Evolutionary conservation across 2,888 invertebrate genomes (phyloP).

Genomic region (Chloroclysta siterata): DNA sequence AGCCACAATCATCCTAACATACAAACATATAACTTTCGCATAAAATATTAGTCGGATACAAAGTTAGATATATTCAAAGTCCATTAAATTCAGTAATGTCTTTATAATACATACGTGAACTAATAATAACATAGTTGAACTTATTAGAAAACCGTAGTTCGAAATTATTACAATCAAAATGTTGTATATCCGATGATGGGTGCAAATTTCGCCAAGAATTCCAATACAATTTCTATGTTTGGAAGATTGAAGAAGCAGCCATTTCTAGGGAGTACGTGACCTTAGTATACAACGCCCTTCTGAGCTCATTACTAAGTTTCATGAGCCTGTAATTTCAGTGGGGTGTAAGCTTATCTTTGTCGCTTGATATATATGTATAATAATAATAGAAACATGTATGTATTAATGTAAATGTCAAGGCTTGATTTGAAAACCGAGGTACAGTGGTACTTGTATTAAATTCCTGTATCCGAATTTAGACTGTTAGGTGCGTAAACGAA

Average conservation of each 20-base stretch:
- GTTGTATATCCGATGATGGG: not conserved
- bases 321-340: slow-evolving; percentile 17
- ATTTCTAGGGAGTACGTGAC: slow-evolving; percentile 1
- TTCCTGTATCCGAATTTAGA: too few relatives aligned
- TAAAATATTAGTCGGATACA: too few relatives aligned
- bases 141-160: too few relatives aligned
- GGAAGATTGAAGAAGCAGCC: slow-evolving; percentile 1
- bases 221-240: slow-evolving; percentile 2
- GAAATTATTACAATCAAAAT: slow-evolving; percentile 14
- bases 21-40: too few relatives aligned
- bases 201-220: not conserved
- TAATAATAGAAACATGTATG: not conserved
- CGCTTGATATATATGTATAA: not conserved
- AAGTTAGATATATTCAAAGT: too few relatives aligned
- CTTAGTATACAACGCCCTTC: slow-evolving; percentile 6
- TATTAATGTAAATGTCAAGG: not conserved
- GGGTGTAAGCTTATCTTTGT: slow-evolving; percentile 15
- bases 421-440: not conserved
- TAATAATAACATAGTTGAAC: not conserved
- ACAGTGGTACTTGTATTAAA: not conserved
- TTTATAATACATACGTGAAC: too few relatives aligned
- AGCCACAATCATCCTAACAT: too few relatives aligned
- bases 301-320: slow-evolving; percentile 15
- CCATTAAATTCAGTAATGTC: too few relatives aligned
- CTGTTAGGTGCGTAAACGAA: too few relatives aligned